Evolutionary conservation across 2,888 invertebrate genomes (phyloP), one percentile per base, ranked within the genome.

Genomic region (Adelphocoris suturalis): DNA sequence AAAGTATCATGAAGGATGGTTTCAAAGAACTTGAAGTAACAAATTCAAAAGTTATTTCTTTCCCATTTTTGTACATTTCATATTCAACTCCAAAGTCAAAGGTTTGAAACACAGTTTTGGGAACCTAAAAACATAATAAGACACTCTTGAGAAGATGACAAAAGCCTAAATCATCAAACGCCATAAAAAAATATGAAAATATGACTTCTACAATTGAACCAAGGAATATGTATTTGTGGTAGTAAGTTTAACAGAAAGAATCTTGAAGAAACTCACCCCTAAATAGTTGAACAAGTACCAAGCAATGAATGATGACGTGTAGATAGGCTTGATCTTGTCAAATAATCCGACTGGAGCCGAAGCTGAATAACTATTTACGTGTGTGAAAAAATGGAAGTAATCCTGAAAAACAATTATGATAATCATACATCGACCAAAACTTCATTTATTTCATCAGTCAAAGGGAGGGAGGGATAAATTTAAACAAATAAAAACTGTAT

Each of bases 21-120:
- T 68, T 19, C 68, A 68, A 13, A 23, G 68, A 68, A 68, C 13
- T 68, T 23, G 68, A 68, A 23, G 68, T 68, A 12, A 68, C 68
- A 13, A 68, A 68, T 23, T 68, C 68, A 19, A 68, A 68, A 68
- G 68, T 68, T 23, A 68, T 68, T 68, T 68, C 68, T 68, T 23
- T 68, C 12, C 27, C 68, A 23, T 68, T 68, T 68, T 68, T 68
- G 27, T 68, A 23, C 3, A 68, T 0, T 4, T 5, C 23, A 68
- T 68, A 23, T 27, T 68, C 68, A 11, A 68, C 68, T 0, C 68
- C 68, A 68, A 68, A 68, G 9, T 68, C 68, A 13, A 68, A 23
- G 19, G 68, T 23, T 11, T 19, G 2, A 23, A 68, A 68, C 23
- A 23, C 19, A 23, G 19, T 12, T 13, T 23, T 68, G 68, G 19